phyloP scores from a whole-genome alignment of 2,113 vertebrate species.

The Mirza zaza region DNA sequence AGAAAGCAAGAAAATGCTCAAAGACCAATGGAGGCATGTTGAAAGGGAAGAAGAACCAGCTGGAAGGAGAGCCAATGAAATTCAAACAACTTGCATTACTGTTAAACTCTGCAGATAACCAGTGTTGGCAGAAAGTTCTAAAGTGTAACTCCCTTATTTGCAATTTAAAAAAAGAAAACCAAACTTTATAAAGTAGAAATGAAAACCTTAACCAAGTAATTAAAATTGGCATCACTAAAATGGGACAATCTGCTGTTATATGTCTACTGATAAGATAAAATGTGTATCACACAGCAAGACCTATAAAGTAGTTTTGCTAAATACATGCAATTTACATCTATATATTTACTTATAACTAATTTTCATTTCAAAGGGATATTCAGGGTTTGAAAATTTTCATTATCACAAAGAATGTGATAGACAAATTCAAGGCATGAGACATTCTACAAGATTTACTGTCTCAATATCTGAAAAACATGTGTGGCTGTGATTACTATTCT shows the following conservation, averaged over 20 bases:
- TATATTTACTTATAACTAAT: neutral
- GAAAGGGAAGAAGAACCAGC: neutral
- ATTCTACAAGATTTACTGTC: neutral
- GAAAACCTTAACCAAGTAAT: neutral
- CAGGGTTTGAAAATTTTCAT: neutral
- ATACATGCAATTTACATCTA: neutral
- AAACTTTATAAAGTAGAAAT: neutral
- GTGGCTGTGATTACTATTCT: neutral
- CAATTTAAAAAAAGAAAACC: neutral
- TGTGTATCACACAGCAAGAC: neutral
- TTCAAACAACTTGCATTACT: neutral
- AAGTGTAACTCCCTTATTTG: neutral
- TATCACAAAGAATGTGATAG: neutral
- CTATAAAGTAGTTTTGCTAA: neutral
- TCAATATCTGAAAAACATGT: neutral
- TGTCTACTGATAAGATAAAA: neutral
- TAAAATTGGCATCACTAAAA: neutral
- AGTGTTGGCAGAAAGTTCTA: neutral
- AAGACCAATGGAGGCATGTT: neutral
- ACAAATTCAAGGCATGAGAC: neutral
- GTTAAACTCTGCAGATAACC: neutral
- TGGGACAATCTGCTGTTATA: neutral
- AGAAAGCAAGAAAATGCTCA: neutral
- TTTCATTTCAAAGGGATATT: neutral
- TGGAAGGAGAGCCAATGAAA: neutral